Evolutionary conservation across 2,888 invertebrate species (phyloP), one percentile per base, ranked within the genome.

Genomic region (Tenodera sinensis): DNA sequence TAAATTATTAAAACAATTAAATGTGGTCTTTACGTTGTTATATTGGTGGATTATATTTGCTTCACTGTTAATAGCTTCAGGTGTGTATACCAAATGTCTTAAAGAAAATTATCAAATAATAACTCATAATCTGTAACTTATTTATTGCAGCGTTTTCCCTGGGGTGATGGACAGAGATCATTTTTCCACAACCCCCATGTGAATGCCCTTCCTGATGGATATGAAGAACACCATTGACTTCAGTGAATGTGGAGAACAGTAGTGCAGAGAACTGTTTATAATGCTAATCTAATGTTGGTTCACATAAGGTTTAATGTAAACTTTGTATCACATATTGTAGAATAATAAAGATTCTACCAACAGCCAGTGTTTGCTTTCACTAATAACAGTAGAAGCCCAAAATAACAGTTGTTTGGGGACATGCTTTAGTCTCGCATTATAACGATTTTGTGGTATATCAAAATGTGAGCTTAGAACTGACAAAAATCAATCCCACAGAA

Each of bases 121-220:
- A 47, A 85, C 47, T 88, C 88, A 88, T 71, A 3, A 34, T 30
- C 4, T 30, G 7, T 34, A 34, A 34, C 34, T 34, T 89, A 91
- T 90, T 91, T 89, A 90, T 94, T 94, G 83, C 94, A 96, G 96
- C 95, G 96, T 91, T 98, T 98, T 95, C 98, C 98, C 89, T 98
- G 98, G 98, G 98, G 98, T 91, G 98, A 98, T 92, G 98, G 98
- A 91, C 96, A 96, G 93, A 96, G 97, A 92, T 95, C 96, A 12
- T 94, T 98, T 90, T 98, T 98, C 95, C 98, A 98, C 95, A 98
- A 98, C 93, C 96, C 97, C 88, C 95, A 96, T 91, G 93, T 94
- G 90, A 98, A 98, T 91, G 94, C 98, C 83, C 94, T 98, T 89
- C 97, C 98, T 89, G 95, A 94, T 90, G 98, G 98, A 90, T 98